Evolutionary conservation across 2,113 vertebrate species (phyloP), one percentile per base, ranked within the genome.

Genomic region (Ctenodactylus gundi): DNA sequence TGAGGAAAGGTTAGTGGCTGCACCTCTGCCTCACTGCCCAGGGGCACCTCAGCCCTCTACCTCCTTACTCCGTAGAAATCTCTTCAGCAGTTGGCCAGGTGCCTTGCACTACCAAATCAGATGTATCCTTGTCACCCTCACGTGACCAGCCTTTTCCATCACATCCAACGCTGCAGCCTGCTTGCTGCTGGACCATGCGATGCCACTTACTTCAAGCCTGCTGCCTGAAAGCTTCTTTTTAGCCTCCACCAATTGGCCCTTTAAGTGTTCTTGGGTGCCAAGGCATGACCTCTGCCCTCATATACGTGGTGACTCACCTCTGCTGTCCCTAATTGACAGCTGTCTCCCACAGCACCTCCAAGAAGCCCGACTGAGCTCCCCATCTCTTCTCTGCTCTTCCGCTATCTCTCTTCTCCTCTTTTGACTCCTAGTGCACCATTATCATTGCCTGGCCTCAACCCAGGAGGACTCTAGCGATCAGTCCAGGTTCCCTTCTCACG

Each of bases 381-480:
- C 6, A 1, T 4, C 17, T 39, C 27, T 49, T 2, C 44, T 41
- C 51, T 39, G 36, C 41, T 60, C 31, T 6, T 18, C 36, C 55
- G 6, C 6, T 81, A 36, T 46, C 25, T 51, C 21, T 15, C 31
- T 0, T 11, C 7, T 41, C 29, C 8, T 72, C 15, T 3, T n/a
- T 20, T 14, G 9, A 6, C 31, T 53, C 53, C 13, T 1, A 23
- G n/a, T 51, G 6, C 7, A 67, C 7, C 41, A 39, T 5, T 1
- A 29, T 55, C 29, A 34, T n/a, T 53, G 9, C 51, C 67, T 80
- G 21, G 44, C 9, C 21, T 20, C 8, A 10, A 64, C 44, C 65
- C 27, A 80, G 72, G 36, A 75, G 73, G 39, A 58, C 51, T 68
- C 85, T 93, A 23, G 17, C 76, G 51, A 34, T 77, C 85, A 34